These are phyloP conservation scores for Heteronetta atricapilla DNA, from an alignment of 2,113 vertebrate genomes.

Conservation along the genomic window DNA sequence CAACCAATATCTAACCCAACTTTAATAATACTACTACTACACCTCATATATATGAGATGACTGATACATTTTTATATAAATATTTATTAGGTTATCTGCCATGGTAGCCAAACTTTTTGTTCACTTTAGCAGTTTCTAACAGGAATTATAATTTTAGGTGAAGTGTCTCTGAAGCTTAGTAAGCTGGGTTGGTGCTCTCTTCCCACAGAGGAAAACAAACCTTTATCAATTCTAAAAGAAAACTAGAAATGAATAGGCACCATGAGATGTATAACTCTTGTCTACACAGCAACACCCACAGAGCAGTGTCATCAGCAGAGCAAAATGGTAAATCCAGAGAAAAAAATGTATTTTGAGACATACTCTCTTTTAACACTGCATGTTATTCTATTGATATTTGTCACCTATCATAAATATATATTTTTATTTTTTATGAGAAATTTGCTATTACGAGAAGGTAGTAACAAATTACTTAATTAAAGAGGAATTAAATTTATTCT, in stretches of 20 bases:
- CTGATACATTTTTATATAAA: neutral
- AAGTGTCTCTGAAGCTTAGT: neutral
- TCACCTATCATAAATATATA: neutral
- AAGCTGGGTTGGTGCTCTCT: neutral
- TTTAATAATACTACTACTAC: neutral
- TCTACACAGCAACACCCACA: neutral
- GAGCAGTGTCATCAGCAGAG: neutral
- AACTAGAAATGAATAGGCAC: neutral
- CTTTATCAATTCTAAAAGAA: neutral
- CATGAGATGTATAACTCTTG: neutral
- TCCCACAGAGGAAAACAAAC: neutral
- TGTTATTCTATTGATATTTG: neutral
- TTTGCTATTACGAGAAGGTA: neutral
- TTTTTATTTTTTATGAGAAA: neutral
- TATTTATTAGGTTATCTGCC: neutral
- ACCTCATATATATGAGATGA: neutral
- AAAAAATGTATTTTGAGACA: neutral
- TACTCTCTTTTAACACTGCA: neutral
- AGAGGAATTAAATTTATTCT: neutral
- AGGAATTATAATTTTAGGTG: neutral
- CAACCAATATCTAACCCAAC: neutral
- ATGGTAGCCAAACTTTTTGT: neutral
- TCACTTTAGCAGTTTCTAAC: neutral
- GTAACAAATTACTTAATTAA: neutral
- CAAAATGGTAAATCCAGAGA: neutral